Evolutionary conservation across 30 jellyfish, hydroid and myxozoan genomes (phyloP).

Genomic region (Aurelia aurita): DNA sequence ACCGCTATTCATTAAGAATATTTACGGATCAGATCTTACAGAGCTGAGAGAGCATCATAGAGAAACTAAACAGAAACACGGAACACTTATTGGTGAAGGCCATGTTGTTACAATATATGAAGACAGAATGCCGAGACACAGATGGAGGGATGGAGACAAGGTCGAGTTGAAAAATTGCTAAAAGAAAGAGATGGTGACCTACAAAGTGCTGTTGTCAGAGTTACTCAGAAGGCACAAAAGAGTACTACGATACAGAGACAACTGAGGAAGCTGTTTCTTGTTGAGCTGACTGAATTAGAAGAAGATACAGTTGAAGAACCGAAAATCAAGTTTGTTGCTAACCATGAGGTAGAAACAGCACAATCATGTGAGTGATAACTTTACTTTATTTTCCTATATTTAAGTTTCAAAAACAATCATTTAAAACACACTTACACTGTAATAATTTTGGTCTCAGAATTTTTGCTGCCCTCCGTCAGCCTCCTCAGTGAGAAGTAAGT

Average conservation of each 20-base stretch:
- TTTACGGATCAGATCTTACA: background rate
- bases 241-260: background rate
- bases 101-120: conserved; percentile 6
- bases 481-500: too few species aligned
- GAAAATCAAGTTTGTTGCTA: too few species aligned
- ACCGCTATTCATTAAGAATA: conserved; percentile 13
- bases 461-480: too few species aligned
- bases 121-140: conserved; percentile 13
- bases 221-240: background rate
- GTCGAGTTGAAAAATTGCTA: conserved; percentile 7
- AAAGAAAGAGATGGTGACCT: background rate
- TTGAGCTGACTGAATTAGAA: too few species aligned
- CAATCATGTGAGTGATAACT: too few species aligned
- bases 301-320: too few species aligned
- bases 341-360: too few species aligned
- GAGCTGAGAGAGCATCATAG: background rate
- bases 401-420: too few species aligned
- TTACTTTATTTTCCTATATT: too few species aligned
- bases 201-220: conserved; percentile 3
- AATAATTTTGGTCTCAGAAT: too few species aligned
- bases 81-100: conserved; percentile 2
- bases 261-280: too few species aligned
- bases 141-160: conserved; percentile 24
- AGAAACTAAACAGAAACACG: background rate
- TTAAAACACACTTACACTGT: too few species aligned